Conservation (phyloP, 1,140 invertebrate species). For the Pseudoatta argentina region DNA sequence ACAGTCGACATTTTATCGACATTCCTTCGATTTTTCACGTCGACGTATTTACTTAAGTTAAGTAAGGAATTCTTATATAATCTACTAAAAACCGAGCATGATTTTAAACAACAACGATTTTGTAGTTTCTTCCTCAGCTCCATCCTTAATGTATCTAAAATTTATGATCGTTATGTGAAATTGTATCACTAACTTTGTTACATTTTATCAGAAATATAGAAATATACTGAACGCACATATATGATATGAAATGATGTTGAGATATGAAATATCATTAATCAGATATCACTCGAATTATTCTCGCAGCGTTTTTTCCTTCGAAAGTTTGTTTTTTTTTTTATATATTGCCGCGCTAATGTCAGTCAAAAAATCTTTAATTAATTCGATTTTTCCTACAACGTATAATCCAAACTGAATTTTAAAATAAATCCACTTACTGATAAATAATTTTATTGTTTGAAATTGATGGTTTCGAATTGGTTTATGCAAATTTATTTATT, state of each 20-base stretch:
- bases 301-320: background rate
- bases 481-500: background rate
- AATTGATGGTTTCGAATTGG: background rate
- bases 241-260: background rate
- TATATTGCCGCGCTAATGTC: background rate
- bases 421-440: slow-evolving; percentile 6
- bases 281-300: background rate
- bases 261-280: background rate
- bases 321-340: background rate
- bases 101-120: slow-evolving; percentile 34
- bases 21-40: slow-evolving; percentile 11
- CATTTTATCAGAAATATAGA: slow-evolving; percentile 58
- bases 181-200: slow-evolving; percentile 59
- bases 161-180: slow-evolving; percentile 44
- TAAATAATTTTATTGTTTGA: slow-evolving; percentile 4
- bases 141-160: slow-evolving; percentile 36
- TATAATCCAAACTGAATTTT: background rate
- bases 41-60: background rate
- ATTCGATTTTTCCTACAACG: background rate
- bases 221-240: slow-evolving; percentile 21
- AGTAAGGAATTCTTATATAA: slow-evolving; percentile 28
- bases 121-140: slow-evolving; percentile 29
- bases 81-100: slow-evolving; percentile 29
- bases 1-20: background rate
- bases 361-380: background rate